Evolutionary conservation across 2,888 invertebrate genomes (phyloP).

Genomic region (Magallana nippona): DNA sequence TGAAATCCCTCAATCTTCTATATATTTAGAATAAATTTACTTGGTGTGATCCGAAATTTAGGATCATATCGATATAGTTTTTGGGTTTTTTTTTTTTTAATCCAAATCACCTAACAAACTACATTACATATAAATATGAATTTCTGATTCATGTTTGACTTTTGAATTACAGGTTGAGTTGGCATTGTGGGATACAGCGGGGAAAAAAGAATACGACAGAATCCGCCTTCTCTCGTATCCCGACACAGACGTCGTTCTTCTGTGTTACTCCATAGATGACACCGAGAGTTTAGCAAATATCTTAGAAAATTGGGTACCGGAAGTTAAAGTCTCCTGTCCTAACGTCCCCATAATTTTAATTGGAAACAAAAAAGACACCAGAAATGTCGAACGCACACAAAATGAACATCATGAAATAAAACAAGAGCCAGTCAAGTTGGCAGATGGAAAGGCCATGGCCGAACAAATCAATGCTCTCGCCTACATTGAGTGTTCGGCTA

Average conservation of each 20-base stretch:
- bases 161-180: constrained; percentile 79
- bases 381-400: constrained; percentile 81
- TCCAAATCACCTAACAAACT: not conserved
- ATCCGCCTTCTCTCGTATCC: constrained; percentile 97
- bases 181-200: constrained; percentile 94
- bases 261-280: constrained; percentile 99
- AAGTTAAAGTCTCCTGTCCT: constrained; percentile 96
- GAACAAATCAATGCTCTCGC: constrained; percentile 99
- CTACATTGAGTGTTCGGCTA: constrained; percentile 99
- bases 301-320: constrained; percentile 99
- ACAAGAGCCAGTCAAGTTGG: constrained; percentile 98
- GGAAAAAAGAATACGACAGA: constrained; percentile 98
- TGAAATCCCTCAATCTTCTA: too few relatives aligned
- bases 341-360: constrained; percentile 99
- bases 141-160: not conserved
- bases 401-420: constrained; percentile 87
- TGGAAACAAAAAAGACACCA: constrained; percentile 90
- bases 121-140: not conserved
- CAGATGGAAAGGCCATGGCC: constrained; percentile 98
- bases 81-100: too few relatives aligned
- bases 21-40: too few relatives aligned
- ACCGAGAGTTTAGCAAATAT: constrained; percentile 99
- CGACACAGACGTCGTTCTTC: constrained; percentile 98
- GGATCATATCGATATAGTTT: too few relatives aligned
- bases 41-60: too few relatives aligned